Evolutionary conservation across 2,888 invertebrate genomes (phyloP), one percentile per base, ranked within the genome.

Genomic region (Dolichopus griseipennis): DNA sequence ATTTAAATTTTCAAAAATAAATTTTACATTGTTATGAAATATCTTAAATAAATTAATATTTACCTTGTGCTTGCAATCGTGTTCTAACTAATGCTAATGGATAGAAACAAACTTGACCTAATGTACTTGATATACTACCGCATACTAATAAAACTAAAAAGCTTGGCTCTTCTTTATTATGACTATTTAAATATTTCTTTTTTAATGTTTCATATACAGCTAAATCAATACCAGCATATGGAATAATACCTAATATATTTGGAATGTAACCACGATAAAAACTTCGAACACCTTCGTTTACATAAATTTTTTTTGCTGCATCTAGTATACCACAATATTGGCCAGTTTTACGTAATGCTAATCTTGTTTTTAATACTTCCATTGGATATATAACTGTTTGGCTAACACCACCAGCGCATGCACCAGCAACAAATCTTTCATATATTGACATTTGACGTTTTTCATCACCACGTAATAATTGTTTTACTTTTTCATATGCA

Each of bases 331-430:
- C 90, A 67, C 83, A 85, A 78, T 93, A 96, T 79, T 97, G 93
- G 20, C 97, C 78, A 99, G n/a, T n/a, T n/a, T n/a, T n/a, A n/a
- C n/a, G n/a, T n/a, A n/a, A n/a, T n/a, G n/a, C n/a, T n/a, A n/a
- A 83, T 76, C 97, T 87, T 34, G 99, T 99, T 84, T 99, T 99
- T 79, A 99, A 85, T 77, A 97, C 96, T 87, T 99, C 99, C 81
- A 99, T 85, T 20, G 99, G 99, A 85, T 99, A 99, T 78, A 99
- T 99, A 72, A 90, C 86, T 66, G 97, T 92, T 82, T 99, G 99
- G 76, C 97, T 93, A 75, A 97, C 90, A 22, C 93, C 94, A 61
- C 99, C 99, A 2, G 99, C 98, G 67, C 92, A 84, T 1, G 97
- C 97, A 5, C 99, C 99, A n/a, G n/a, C n/a, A n/a, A n/a, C n/a